Conservation (phyloP, 2,797 vertebrate species). For the Macropus fuliginosus region DNA sequence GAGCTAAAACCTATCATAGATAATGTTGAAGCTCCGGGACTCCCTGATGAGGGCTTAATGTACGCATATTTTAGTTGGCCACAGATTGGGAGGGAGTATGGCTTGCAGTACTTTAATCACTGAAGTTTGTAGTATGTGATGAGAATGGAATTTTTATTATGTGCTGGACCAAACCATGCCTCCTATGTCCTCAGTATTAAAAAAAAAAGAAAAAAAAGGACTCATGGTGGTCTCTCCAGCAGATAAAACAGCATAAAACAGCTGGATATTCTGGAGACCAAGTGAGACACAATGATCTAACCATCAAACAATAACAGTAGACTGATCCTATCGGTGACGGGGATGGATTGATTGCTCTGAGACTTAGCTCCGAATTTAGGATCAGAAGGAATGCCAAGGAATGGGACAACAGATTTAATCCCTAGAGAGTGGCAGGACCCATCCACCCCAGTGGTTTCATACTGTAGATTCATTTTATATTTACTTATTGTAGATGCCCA, state of each 20-base stretch:
- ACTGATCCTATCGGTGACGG: neutral
- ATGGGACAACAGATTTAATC: neutral
- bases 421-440: neutral
- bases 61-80: constrained; percentile 51
- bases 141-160: constrained; percentile 63
- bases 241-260: neutral
- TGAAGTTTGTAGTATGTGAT: constrained; percentile 42
- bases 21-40: constrained; percentile 36
- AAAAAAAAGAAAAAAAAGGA: neutral
- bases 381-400: neutral
- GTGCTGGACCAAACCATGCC: constrained; percentile 29
- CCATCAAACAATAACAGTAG: neutral
- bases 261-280: neutral
- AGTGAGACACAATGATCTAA: neutral
- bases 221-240: neutral
- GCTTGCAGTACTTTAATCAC: constrained; percentile 57
- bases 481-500: neutral
- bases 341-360: neutral
- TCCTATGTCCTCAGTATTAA: constrained; percentile 14
- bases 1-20: constrained; percentile 57
- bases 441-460: neutral
- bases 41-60: constrained; percentile 54
- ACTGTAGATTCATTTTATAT: neutral
- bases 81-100: constrained; percentile 11
- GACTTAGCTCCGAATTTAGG: neutral